These are phyloP conservation scores for Cryptops parisi DNA, from an alignment of 2,888 invertebrate genomes.

Conservation along the genomic window DNA sequence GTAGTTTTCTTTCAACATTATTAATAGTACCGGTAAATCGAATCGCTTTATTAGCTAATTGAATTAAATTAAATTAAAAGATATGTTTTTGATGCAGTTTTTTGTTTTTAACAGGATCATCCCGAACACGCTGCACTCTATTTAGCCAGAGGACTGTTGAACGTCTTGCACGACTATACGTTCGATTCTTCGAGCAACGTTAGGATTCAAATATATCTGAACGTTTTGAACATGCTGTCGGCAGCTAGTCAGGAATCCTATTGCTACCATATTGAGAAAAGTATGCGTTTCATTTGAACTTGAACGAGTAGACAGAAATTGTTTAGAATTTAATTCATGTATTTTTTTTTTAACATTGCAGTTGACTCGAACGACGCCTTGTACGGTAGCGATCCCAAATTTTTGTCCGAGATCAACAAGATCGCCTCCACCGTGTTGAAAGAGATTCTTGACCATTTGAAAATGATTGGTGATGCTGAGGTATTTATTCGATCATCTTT, in stretches of 20 bases:
- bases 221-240: slow-evolving; percentile 61
- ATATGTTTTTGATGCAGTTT: no score
- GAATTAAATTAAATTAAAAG: no score
- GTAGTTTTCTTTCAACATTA: slow-evolving; percentile 65
- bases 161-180: slow-evolving; percentile 54
- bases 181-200: slow-evolving; percentile 40
- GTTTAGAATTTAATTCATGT: neutral
- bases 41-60: neutral
- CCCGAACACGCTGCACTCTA: slow-evolving; percentile 76
- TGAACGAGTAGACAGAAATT: no score
- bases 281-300: no score
- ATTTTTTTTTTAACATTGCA: slow-evolving; percentile 29
- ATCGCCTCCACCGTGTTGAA: slow-evolving; percentile 61
- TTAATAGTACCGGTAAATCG: slow-evolving; percentile 59
- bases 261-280: slow-evolving; percentile 70
- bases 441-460: slow-evolving; percentile 54
- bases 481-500: no score
- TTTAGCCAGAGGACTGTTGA: slow-evolving; percentile 61
- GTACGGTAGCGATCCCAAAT: slow-evolving; percentile 79
- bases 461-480: slow-evolving; percentile 45
- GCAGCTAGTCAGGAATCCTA: slow-evolving; percentile 66
- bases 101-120: slow-evolving; percentile 48
- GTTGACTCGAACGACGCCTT: slow-evolving; percentile 86
- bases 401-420: slow-evolving; percentile 60
- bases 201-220: slow-evolving; percentile 48